These are phyloP conservation scores for Uloborus plumipes DNA, from an alignment of 2,888 invertebrate species.

Conservation along the genomic window DNA sequence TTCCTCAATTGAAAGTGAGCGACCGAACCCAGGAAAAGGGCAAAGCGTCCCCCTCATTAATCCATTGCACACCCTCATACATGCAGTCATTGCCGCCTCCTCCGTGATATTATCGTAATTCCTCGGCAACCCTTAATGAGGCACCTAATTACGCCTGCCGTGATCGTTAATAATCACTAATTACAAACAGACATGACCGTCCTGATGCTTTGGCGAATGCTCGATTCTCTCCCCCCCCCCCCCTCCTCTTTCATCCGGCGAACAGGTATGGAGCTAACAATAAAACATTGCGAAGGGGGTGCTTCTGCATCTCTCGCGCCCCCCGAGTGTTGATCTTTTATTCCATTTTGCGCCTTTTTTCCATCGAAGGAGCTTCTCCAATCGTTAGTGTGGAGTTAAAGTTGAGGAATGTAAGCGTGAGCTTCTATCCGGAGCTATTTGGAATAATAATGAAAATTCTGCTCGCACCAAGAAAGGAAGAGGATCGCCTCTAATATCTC, in stretches of 20 bases:
- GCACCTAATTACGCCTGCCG: slow-evolving; percentile 65
- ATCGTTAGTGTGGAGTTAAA: too few species aligned
- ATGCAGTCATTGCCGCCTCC: slow-evolving; percentile 60
- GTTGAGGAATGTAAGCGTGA: too few species aligned
- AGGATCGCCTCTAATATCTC: too few species aligned
- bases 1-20: slow-evolving; percentile 58
- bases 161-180: slow-evolving; percentile 65
- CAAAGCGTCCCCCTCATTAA: slow-evolving; percentile 61
- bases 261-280: slow-evolving; percentile 30
- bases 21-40: slow-evolving; percentile 51
- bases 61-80: slow-evolving; percentile 55
- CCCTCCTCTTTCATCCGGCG: slow-evolving; percentile 26
- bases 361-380: too few species aligned
- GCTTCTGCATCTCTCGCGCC: too few species aligned
- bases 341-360: too few species aligned
- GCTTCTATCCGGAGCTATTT: too few species aligned
- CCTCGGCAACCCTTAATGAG: slow-evolving; percentile 65
- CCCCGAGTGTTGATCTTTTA: too few species aligned
- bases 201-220: slow-evolving; percentile 36
- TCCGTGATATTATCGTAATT: slow-evolving; percentile 63
- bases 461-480: too few species aligned
- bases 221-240: neutral
- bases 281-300: too few species aligned
- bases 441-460: too few species aligned
- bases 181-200: slow-evolving; percentile 64